phyloP scores from a whole-genome alignment of 2,113 vertebrate genomes.

The Stictonetta naevosa region DNA sequence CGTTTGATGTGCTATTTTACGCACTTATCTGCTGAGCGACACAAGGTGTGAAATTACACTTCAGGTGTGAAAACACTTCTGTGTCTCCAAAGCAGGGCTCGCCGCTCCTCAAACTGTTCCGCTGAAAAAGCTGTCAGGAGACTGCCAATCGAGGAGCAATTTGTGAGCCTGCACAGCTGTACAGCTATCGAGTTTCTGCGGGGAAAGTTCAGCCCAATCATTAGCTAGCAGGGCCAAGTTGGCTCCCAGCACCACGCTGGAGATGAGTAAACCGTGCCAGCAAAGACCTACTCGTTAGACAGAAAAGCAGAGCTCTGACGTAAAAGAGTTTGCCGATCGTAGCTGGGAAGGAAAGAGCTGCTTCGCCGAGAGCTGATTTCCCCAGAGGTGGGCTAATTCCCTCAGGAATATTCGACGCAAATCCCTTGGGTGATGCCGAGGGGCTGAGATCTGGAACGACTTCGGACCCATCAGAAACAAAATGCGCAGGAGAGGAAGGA shows the following conservation, averaged over 20 bases:
- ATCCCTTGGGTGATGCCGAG: neutral
- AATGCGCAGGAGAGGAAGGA: neutral
- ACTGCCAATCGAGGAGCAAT: constrained; percentile 53
- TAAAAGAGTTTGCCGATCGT: neutral
- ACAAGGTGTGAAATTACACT: constrained; percentile 82
- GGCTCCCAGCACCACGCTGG: neutral
- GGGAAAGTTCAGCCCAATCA: constrained; percentile 35
- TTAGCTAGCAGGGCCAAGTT: neutral
- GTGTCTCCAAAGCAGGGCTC: constrained; percentile 74
- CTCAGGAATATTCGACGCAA: neutral
- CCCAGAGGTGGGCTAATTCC: neutral
- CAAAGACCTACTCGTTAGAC: neutral
- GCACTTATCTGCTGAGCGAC: constrained; percentile 79
- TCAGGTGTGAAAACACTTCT: constrained; percentile 81
- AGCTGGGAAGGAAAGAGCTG: neutral
- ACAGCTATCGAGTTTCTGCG: neutral
- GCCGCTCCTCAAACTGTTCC: constrained; percentile 73
- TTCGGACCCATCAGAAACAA: neutral
- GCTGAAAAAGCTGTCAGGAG: constrained; percentile 74
- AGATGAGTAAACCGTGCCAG: constrained; percentile 19
- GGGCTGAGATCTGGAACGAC: neutral
- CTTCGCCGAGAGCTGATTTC: neutral
- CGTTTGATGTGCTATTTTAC: constrained; percentile 79
- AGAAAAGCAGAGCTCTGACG: constrained; percentile 16
- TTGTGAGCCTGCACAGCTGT: constrained; percentile 54